Evolutionary conservation across 2,888 invertebrate genomes (phyloP), one percentile per base, ranked within the genome.

Genomic region (Drosophila lutescens): DNA sequence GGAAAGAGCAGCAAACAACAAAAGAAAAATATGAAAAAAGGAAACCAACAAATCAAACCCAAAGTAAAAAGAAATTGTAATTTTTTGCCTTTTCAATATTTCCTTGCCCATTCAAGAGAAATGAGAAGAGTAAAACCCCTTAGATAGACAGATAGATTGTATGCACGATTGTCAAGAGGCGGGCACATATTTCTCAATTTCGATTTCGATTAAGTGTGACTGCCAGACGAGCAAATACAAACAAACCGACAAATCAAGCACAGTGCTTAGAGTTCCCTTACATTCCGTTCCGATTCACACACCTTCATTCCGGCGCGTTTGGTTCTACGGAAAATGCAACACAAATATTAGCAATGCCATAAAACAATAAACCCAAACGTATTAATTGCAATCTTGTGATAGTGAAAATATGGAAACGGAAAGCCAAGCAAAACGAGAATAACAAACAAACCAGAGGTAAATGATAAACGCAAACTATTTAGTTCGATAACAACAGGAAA

Each of bases 41-140:
- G 26, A 30, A 55, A 9, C 4, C 10, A 17, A 10, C 9, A 36
- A 15, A 10, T 23, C 9, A 54, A 61, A 23, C 5, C 3, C 10
- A 15, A 56, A 23, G 20, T 23, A 46, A 53, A 69, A 58, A 4
- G 20, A 43, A 67, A 63, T 46, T 66, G 59, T 57, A 46, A 41
- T 49, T 53, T 47, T 49, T 55, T 51, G 38, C 49, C 34, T n/a
- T 6, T 30, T 26, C 20, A 44, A 43, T 47, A 36, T 41, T 38
- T 51, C 38, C 61, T 68, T 34, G 57, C 70, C 51, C 50, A 56
- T 82, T 75, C 79, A 87, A 79, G 81, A 84, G 87, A 85, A 67
- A 69, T 77, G 78, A 80, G 78, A 74, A 79, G n/a, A 26, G 72
- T 51, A 56, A 51, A 54, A 59, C 30, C 44, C 60, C 36, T n/a